Percentiles rank a stretch among this genome's conserved stretches.
These are phyloP conservation scores for Schizaphis graminum DNA, from an alignment of 2,888 invertebrate genomes.

Conservation along the genomic window DNA sequence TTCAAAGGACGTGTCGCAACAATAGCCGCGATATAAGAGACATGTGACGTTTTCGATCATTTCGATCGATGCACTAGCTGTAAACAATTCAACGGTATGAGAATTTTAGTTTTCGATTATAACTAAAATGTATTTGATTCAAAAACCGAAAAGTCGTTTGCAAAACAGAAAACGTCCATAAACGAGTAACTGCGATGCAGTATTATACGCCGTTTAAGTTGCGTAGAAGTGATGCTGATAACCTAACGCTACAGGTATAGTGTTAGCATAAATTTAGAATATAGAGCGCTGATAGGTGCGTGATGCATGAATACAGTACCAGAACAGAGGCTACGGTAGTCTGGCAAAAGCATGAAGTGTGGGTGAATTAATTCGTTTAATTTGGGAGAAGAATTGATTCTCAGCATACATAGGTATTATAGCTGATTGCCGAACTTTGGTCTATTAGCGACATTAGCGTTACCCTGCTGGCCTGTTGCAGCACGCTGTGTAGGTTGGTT, in stretches of 20 bases:
- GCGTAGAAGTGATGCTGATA: background rate
- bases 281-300: background rate
- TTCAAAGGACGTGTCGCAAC: background rate
- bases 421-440: too few species aligned
- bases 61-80: background rate
- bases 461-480: too few species aligned
- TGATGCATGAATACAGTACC: background rate
- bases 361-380: too few species aligned
- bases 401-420: too few species aligned
- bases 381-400: too few species aligned
- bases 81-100: background rate
- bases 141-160: background rate
- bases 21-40: background rate
- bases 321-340: background rate
- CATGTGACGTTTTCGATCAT: slow-evolving; percentile 11
- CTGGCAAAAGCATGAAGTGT: background rate
- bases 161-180: background rate
- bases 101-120: background rate
- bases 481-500: too few species aligned
- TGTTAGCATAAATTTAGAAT: background rate
- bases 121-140: background rate
- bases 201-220: background rate
- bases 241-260: background rate
- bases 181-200: background rate
- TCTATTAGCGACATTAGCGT: too few species aligned